Base-by-base conservation (phyloP, 2,888 invertebrate genomes). In the Philopedon plagiatum region DNA sequence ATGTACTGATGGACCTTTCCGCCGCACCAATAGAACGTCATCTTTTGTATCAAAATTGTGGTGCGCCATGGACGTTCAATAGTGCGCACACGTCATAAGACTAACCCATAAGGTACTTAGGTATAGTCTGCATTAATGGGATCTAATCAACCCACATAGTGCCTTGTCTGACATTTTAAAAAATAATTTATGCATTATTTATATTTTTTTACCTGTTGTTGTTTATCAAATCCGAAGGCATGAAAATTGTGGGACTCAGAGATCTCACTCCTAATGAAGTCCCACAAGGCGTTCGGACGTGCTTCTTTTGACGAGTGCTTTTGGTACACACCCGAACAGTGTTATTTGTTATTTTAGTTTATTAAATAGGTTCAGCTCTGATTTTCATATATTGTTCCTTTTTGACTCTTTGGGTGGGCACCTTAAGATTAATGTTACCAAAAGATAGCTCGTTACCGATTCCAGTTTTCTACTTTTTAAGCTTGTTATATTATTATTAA, bases 401-500 rank as follows among this genome's bases (percentile, higher is more conserved):
- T 41, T 62, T 29, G 60, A 65, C 69, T 70, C 80, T 80, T 83
- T 76, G 81, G 81, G 77, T 78, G 78, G 77, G 75, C 75, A 78
- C 76, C 78, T 66, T 61, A 76, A 70, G 76, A 77, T 58, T 56
- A 67, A 49, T 51, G 63, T 60, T 60, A 62, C 49, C 75, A 64
- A 57, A 62, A 73, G 56, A 66, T 34, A 60, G 73, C 75, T 71
- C 69, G 71, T 75, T 74, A 69, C 69, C 62, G 69, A 73, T 67
- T 60, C 75, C 75, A 74, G 39, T 75, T 75, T 74, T 69, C 74
- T 69, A 64, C 73, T 51, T 81, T 83, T 85, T 85, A 89, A 88
- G 88, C 87, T 88, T 87, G 87, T 85, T 90, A 89, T 90, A 88
- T 88, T 89, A 89, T 88, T 89, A 88, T 89, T 89, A 89, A 83